Base-by-base conservation (phyloP, 2,888 invertebrate genomes). In the Drosophila paramelanica region DNA sequence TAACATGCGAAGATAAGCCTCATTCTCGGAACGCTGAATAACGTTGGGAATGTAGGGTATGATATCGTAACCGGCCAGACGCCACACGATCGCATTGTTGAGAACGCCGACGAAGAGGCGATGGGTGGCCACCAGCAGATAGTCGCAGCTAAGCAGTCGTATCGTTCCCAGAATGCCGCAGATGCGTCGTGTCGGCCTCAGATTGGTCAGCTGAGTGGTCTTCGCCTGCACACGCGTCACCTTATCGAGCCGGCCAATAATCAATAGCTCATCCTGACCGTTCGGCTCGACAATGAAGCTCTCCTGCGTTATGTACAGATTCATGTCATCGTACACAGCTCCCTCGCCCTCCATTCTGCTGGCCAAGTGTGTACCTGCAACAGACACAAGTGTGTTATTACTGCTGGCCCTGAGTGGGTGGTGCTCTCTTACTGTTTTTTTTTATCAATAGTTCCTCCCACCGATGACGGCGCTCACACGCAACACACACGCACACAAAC, bases 161-260 rank as follows among this genome's bases (percentile, higher is more conserved):
- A 98, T 95, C 33, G 96, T 95, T 23, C 99, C 99, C 20, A 98
- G 93, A 70, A 99, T 95, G 0, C 98, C 98, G 93, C 96, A 98
- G 79, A 98, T 96, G 61, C 95, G 94, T 47, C 94, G 94, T 61
- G 94, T 94, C 64, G 94, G 94, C 20, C 94, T 94, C 50, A 93
- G 93, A 36, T 94, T 93, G 51, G 95, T 94, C 84, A 96, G 94
- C 91, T 95, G 95, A 78, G 94, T 94, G 56, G 93, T 92, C 89
- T 94, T 93, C n/a, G 89, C 93, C 93, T 95, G 95, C 17, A 96
- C 94, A 76, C 93, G 93, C 67, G 96, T 94, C 89, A 96, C 95
- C 81, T 95, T 95, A 73, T 95, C 95, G 62, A 96, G 94, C 90
- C 98, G 94, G 91, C 98, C 98, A 84, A 98, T 97, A 56, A 97